Evolutionary conservation across 2,888 invertebrate genomes (phyloP).

Genomic region (Pseudeuparius sepicola): DNA sequence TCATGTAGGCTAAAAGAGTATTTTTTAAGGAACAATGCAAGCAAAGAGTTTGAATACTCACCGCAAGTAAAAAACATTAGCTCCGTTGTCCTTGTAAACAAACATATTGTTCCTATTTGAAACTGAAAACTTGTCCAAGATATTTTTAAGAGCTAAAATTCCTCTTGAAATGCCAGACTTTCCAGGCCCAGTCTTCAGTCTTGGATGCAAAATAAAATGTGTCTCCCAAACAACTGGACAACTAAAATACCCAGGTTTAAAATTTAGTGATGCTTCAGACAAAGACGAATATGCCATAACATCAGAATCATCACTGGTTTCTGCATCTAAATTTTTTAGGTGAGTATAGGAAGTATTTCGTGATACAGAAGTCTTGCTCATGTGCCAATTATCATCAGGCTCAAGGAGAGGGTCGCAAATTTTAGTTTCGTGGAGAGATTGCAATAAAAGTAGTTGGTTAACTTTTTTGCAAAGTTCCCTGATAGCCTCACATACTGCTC

Average conservation of each 20-base stretch:
- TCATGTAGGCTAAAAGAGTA: slow-evolving; percentile 38
- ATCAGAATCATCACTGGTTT: slow-evolving; percentile 34
- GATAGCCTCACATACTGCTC: slow-evolving; percentile 45
- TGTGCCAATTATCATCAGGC: slow-evolving; percentile 42
- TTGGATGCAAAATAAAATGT: slow-evolving; percentile 57
- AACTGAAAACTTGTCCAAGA: slow-evolving; percentile 59
- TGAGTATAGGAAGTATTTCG: slow-evolving; percentile 32
- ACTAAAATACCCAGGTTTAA: slow-evolving; percentile 58
- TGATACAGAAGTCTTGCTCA: slow-evolving; percentile 28
- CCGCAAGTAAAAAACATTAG: slow-evolving; percentile 51
- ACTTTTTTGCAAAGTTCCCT: slow-evolving; percentile 51
- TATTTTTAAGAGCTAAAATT: slow-evolving; percentile 53
- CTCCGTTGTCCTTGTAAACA: slow-evolving; percentile 56
- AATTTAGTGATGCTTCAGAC: slow-evolving; percentile 40
- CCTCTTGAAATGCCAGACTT: slow-evolving; percentile 51
- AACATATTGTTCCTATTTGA: slow-evolving; percentile 67
- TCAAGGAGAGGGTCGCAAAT: slow-evolving; percentile 58
- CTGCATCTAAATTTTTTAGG: slow-evolving; percentile 35
- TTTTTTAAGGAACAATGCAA: too few species aligned
- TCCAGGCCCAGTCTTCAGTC: slow-evolving; percentile 54
- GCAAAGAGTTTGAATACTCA: too few species aligned
- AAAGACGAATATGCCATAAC: slow-evolving; percentile 30
- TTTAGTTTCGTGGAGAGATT: slow-evolving; percentile 55
- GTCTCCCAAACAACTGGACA: slow-evolving; percentile 67
- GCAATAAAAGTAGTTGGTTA: slow-evolving; percentile 59